Evolutionary conservation across 2,888 invertebrate species (phyloP).

Genomic region (Melipona beecheii): DNA sequence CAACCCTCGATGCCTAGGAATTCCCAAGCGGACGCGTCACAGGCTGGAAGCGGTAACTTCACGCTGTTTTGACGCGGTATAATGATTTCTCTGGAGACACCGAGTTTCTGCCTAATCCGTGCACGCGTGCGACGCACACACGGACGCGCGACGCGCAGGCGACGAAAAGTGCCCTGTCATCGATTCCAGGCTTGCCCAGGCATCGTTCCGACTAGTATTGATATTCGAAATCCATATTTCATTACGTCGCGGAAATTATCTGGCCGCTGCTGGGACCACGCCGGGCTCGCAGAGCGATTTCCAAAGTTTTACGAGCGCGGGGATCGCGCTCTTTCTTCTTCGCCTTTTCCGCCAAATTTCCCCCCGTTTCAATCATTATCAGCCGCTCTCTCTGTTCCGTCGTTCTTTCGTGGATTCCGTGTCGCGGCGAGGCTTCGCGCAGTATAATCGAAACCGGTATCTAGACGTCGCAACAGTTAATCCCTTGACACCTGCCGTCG

Average conservation of each 20-base stretch:
- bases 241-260: slow-evolving; percentile 41
- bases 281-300: background rate
- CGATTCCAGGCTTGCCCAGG: slow-evolving; percentile 24
- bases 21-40: slow-evolving; percentile 48
- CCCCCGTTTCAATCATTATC: background rate
- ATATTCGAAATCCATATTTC: slow-evolving; percentile 53
- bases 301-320: slow-evolving; percentile 27
- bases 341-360: background rate
- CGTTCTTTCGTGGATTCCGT: background rate
- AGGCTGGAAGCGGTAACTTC: slow-evolving; percentile 52
- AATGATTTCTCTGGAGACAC: slow-evolving; percentile 70
- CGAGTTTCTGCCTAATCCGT: slow-evolving; percentile 32
- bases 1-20: slow-evolving; percentile 38
- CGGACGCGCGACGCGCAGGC: background rate
- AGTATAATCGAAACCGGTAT: background rate
- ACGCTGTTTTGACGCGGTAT: slow-evolving; percentile 63
- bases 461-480: background rate
- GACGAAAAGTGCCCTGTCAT: slow-evolving; percentile 26
- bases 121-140: background rate
- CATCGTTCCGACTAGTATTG: slow-evolving; percentile 28
- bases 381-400: background rate
- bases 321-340: slow-evolving; percentile 13
- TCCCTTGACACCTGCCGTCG: background rate
- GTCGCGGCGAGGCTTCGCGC: background rate
- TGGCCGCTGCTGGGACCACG: background rate